These are phyloP conservation scores for Mystacornis crossleyi DNA, from an alignment of 2,113 vertebrate genomes.

Conservation along the genomic window DNA sequence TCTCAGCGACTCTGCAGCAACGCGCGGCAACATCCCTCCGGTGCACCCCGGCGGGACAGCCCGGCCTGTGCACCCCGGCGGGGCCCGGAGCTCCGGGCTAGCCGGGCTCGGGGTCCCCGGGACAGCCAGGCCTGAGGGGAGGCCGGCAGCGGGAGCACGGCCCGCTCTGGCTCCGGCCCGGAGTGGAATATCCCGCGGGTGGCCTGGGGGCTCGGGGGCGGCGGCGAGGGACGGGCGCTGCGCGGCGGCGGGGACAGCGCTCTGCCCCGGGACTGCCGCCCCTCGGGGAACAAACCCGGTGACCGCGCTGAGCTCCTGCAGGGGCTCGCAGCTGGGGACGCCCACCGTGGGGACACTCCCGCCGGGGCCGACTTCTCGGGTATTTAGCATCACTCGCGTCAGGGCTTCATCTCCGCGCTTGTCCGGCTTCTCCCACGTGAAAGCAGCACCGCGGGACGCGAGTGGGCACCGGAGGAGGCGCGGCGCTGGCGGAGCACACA, in stretches of 20 bases:
- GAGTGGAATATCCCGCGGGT: not conserved
- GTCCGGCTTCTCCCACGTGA: not conserved
- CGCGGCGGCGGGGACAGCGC: not conserved
- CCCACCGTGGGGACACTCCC: not conserved
- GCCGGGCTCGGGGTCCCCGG: not conserved
- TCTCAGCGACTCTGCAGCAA: not conserved
- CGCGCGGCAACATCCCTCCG: not conserved
- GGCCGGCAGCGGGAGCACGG: not conserved
- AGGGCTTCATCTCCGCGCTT: rapidly evolving
- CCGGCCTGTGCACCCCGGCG: not conserved
- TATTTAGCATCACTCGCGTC: not conserved
- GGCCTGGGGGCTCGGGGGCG: not conserved
- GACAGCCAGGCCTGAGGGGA: not conserved
- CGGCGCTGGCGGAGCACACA: not conserved
- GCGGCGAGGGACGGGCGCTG: not conserved
- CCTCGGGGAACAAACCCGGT: not conserved
- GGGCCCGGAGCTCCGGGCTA: not conserved
- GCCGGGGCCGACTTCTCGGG: not conserved
- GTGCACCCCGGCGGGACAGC: too few species aligned
- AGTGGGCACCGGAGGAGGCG: not conserved
- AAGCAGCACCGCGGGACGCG: not conserved
- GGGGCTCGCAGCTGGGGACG: not conserved
- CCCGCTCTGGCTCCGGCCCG: not conserved
- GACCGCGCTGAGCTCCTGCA: not conserved
- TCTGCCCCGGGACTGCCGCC: not conserved